phyloP scores from a whole-genome alignment of 2,888 invertebrate species.

The Nomada fucata region DNA sequence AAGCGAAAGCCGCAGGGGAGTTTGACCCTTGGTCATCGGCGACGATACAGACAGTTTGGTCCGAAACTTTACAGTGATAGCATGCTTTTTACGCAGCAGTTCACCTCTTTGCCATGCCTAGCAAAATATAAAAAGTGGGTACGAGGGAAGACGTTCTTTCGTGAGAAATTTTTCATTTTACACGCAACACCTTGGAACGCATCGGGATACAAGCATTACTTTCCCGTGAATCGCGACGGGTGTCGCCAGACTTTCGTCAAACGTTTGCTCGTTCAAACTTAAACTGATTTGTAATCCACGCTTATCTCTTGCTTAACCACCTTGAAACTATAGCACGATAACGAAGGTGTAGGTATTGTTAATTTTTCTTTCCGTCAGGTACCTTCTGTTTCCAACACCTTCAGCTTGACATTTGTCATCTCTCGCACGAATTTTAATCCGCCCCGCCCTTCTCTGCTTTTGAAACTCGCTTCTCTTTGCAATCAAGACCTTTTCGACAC shows the following conservation, averaged over 20 bases:
- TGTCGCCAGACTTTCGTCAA: neutral
- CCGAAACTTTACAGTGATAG: slow-evolving; percentile 68
- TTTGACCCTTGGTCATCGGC: slow-evolving; percentile 83
- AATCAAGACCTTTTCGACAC: too few relatives aligned
- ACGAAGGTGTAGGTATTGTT: neutral
- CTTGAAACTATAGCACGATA: neutral
- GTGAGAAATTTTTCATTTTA: neutral
- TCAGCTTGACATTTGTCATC: neutral
- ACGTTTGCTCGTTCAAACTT: neutral
- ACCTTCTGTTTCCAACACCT: neutral
- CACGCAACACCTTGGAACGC: neutral
- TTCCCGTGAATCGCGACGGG: neutral
- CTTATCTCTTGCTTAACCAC: neutral
- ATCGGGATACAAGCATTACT: neutral
- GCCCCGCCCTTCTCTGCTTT: too few relatives aligned
- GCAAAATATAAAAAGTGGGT: slow-evolving; percentile 82
- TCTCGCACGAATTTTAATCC: neutral
- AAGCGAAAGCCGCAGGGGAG: slow-evolving; percentile 73
- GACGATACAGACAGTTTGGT: slow-evolving; percentile 75
- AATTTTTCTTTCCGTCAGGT: neutral
- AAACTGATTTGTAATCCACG: neutral
- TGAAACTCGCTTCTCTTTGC: too few relatives aligned
- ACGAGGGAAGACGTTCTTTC: slow-evolving; percentile 10
- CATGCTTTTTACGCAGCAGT: slow-evolving; percentile 82
- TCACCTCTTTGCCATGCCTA: slow-evolving; percentile 80